Evolutionary conservation across 2,888 invertebrate genomes (phyloP).

Genomic region (Dicycla oo): DNA sequence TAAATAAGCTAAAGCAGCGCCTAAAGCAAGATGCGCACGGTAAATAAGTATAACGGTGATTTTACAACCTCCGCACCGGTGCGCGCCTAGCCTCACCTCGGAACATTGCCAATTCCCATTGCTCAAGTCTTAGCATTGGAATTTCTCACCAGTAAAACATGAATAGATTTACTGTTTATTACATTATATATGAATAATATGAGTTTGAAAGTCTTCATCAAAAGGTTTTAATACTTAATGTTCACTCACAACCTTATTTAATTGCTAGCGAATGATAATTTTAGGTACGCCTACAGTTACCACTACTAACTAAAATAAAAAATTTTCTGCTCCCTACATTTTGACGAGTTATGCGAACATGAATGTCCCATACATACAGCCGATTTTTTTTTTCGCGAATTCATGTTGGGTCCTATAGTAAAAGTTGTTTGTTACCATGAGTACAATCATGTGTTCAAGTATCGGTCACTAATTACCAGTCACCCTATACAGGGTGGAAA

Average conservation of each 20-base stretch:
- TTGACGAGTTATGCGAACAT: no score
- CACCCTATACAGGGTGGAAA: no score
- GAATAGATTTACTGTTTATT: conserved; percentile 84
- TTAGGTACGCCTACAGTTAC: conserved; percentile 1
- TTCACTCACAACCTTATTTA: conserved; percentile 70
- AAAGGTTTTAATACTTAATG: conserved; percentile 53
- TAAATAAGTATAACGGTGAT: conserved; percentile 89
- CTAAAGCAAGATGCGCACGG: conserved; percentile 88
- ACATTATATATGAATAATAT: conserved; percentile 69
- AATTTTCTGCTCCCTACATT: no score
- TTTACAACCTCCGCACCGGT: conserved; percentile 86
- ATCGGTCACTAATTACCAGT: no score
- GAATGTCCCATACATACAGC: no score
- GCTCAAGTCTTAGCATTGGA: conserved; percentile 86
- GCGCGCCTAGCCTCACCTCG: conserved; percentile 82
- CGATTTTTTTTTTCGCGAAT: no score
- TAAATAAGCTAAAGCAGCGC: conserved; percentile 83
- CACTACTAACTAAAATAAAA: conserved; percentile 5
- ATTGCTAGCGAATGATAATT: conserved; percentile 63
- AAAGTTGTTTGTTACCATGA: no score
- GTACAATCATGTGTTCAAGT: no score
- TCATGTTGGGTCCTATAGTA: no score
- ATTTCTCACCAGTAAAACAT: conserved; percentile 87
- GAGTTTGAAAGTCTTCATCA: conserved; percentile 55
- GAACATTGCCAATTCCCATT: conserved; percentile 89